phyloP scores from a whole-genome alignment of 64 coral and sea anemone genomes.

The Montipora foliosa region DNA sequence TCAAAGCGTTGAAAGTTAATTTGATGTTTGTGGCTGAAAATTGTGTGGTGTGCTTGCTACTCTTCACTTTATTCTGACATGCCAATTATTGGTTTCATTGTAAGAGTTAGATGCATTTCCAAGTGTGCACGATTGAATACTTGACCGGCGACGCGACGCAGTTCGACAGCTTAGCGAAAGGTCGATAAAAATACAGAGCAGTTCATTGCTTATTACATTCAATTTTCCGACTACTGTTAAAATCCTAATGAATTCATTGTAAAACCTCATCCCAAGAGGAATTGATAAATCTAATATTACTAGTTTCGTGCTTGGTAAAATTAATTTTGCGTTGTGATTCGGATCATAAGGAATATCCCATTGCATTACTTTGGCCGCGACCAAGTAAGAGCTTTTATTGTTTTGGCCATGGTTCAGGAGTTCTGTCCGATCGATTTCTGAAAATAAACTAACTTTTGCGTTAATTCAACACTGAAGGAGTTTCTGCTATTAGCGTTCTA shows the following conservation, averaged over 20 bases:
- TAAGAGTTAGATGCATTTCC: not conserved
- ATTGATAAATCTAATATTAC: conserved; percentile 9
- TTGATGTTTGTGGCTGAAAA: not conserved
- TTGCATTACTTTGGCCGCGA: conserved; percentile 16
- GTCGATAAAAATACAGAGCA: not conserved
- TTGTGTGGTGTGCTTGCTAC: not conserved
- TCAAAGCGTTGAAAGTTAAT: not conserved
- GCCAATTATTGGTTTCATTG: not conserved
- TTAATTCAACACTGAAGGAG: conserved; percentile 32
- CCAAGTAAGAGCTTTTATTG: not conserved
- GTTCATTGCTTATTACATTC: conserved; percentile 5
- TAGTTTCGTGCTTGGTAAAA: conserved; percentile 41
- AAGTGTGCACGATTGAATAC: not conserved
- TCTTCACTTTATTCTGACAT: conserved; percentile 1
- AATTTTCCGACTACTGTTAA: conserved; percentile 1
- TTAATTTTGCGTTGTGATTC: conserved; percentile 34
- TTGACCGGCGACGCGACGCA: too few species aligned
- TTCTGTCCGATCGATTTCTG: not conserved
- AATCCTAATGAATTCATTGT: conserved; percentile 25
- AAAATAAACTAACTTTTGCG: conserved; percentile 18
- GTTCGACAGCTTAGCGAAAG: not conserved
- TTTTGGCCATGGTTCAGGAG: not conserved
- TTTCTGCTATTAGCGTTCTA: not conserved
- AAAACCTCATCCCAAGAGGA: not conserved
- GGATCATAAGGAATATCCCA: not conserved